Conservation (phyloP, 2,113 vertebrate genomes). For the Solenodon paradoxus region DNA sequence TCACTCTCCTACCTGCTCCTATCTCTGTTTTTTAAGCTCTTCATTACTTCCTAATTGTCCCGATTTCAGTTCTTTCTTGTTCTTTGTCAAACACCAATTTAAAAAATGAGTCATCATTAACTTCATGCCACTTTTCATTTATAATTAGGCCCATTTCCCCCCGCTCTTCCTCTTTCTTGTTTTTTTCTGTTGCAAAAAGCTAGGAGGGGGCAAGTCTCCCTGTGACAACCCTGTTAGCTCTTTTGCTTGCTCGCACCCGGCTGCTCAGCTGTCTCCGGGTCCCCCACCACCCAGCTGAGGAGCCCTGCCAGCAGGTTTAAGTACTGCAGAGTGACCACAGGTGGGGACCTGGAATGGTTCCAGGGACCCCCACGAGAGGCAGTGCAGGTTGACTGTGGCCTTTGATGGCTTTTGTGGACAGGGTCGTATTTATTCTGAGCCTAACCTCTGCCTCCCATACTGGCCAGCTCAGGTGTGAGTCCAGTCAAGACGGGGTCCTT, state of each 20-base stretch:
- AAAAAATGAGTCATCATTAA: conserved; percentile 61
- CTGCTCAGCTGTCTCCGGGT: neutral
- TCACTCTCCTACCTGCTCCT: neutral
- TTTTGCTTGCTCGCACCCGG: neutral
- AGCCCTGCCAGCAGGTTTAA: neutral
- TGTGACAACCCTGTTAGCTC: neutral
- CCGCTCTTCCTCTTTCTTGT: neutral
- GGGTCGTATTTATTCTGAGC: neutral
- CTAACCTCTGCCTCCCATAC: neutral
- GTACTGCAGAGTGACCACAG: too few species aligned
- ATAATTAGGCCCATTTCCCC: conserved; percentile 26
- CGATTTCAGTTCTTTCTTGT: conserved; percentile 49
- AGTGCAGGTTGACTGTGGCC: neutral
- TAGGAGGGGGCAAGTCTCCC: neutral
- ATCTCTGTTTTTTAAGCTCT: conserved; percentile 7
- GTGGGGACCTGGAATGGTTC: neutral
- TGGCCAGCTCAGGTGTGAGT: neutral
- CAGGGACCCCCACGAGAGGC: neutral
- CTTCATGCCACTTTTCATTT: conserved; percentile 28
- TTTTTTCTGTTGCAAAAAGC: neutral
- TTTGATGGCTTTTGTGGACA: neutral
- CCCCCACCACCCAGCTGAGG: too few species aligned
- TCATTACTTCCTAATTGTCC: conserved; percentile 44
- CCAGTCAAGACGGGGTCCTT: neutral
- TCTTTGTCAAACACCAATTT: conserved; percentile 67